Conservation (phyloP, 2,888 invertebrate genomes). For the Lysandra coridon region DNA sequence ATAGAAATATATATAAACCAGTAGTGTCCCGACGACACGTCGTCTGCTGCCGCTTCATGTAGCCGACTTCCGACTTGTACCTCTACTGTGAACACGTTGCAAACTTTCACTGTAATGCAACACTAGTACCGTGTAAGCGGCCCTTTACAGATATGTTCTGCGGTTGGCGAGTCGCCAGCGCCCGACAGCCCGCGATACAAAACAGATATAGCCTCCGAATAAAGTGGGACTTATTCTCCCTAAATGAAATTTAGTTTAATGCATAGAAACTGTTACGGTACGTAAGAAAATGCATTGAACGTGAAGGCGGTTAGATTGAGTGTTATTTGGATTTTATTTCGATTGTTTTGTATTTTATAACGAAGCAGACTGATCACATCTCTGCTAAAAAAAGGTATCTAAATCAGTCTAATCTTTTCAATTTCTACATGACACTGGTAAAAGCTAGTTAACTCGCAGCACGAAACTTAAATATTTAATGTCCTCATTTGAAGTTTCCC, state of each 20-base stretch:
- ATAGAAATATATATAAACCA: too few relatives aligned
- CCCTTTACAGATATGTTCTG: conserved; percentile 8
- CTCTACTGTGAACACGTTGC: not conserved
- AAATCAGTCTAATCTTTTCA: too few relatives aligned
- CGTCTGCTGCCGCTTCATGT: too few relatives aligned
- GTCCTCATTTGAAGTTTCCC: too few relatives aligned
- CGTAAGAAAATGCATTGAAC: not conserved
- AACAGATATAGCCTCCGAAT: not conserved
- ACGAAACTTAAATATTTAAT: too few relatives aligned
- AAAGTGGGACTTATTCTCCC: conserved; percentile 14
- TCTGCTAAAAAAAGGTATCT: too few relatives aligned
- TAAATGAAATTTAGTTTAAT: conserved; percentile 21
- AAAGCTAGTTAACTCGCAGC: too few relatives aligned
- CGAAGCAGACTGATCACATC: too few relatives aligned
- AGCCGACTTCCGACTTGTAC: too few relatives aligned
- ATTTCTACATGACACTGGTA: too few relatives aligned
- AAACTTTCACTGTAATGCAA: not conserved
- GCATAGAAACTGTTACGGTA: not conserved
- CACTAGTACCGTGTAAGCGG: not conserved
- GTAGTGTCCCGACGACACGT: too few relatives aligned
- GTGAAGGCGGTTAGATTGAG: not conserved
- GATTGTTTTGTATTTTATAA: not conserved
- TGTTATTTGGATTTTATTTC: not conserved
- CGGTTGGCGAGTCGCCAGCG: conserved; percentile 14
- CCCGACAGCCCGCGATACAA: conserved; percentile 13